A percentile compares a stretch with the other conserved stretches of the same genome.
Evolutionary conservation across 2,113 vertebrate species (phyloP).

Genomic region (Geococcyx californianus): DNA sequence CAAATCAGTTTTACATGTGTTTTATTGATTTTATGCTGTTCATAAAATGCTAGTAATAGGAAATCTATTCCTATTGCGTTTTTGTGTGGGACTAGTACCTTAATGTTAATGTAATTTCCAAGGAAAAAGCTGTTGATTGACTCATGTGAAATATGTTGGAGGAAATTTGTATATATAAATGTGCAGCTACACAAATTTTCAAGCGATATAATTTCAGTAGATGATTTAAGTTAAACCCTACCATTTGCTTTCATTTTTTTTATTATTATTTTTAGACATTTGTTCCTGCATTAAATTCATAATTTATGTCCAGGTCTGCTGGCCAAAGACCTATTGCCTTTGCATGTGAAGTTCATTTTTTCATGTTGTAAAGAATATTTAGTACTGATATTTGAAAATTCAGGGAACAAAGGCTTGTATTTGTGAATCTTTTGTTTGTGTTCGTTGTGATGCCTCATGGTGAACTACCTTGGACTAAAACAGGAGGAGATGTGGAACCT

Average conservation of each 20-base stretch:
- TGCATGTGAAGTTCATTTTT: neutral
- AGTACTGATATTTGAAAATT: neutral
- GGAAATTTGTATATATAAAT: neutral
- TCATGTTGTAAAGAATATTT: neutral
- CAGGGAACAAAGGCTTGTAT: neutral
- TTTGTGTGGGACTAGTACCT: neutral
- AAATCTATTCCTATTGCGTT: slow-evolving; percentile 1
- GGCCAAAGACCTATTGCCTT: neutral
- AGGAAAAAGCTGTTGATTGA: neutral
- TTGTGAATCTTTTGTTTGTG: neutral
- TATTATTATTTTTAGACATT: neutral
- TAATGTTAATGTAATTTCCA: neutral
- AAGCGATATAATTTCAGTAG: neutral
- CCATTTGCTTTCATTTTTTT: neutral
- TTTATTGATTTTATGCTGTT: neutral
- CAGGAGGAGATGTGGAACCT: neutral
- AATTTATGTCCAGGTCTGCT: neutral
- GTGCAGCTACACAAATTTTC: neutral
- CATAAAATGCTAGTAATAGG: slow-evolving; percentile 40
- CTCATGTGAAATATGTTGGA: neutral
- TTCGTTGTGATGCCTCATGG: neutral
- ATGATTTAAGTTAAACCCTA: neutral
- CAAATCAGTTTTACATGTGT: neutral
- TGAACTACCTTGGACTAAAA: neutral
- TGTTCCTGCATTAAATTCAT: neutral